A percentile compares a stretch with the other conserved stretches of the same genome.
phyloP scores from a whole-genome alignment of 1,140 invertebrate species.

The Panulirus ornatus region DNA sequence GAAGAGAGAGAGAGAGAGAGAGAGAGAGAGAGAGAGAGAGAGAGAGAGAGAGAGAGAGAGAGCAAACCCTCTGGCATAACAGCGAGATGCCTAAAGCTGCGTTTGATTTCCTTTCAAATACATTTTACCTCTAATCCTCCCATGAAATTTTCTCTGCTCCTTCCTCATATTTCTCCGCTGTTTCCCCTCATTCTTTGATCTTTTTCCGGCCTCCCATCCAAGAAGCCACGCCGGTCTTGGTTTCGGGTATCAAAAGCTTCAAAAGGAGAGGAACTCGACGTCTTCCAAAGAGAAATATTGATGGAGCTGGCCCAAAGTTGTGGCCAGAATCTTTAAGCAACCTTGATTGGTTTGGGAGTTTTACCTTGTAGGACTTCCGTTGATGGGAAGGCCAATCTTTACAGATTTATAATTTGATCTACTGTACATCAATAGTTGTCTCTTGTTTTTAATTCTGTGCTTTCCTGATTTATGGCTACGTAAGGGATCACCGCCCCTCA shows the following conservation, averaged over 20 bases:
- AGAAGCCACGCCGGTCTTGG: background rate
- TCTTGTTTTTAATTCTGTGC: background rate
- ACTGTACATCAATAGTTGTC: background rate
- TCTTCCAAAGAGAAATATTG: constrained; percentile 60
- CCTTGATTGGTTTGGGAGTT: constrained; percentile 52
- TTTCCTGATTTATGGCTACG: no score
- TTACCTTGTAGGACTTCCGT: constrained; percentile 30
- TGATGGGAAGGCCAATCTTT: constrained; percentile 28
- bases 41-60: no score
- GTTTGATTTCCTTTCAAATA: no score
- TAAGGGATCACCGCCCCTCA: no score
- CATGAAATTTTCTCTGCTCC: background rate
- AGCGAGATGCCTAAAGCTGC: no score
- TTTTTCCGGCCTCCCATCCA: background rate
- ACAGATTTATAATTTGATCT: constrained; percentile 27
- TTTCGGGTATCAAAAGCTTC: constrained; percentile 34
- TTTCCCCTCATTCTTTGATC: background rate
- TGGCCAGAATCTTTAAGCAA: constrained; percentile 54
- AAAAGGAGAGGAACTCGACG: constrained; percentile 3
- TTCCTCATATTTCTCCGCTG: background rate
- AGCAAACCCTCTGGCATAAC: no score
- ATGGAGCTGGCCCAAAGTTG: constrained; percentile 54
- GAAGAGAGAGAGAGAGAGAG: no score
- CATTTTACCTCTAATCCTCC: background rate
- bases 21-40: no score